Percentiles rank a stretch among this genome's conserved stretches.
phyloP scores from a whole-genome alignment of 1,140 invertebrate species.

The Cepaea nemoralis region DNA sequence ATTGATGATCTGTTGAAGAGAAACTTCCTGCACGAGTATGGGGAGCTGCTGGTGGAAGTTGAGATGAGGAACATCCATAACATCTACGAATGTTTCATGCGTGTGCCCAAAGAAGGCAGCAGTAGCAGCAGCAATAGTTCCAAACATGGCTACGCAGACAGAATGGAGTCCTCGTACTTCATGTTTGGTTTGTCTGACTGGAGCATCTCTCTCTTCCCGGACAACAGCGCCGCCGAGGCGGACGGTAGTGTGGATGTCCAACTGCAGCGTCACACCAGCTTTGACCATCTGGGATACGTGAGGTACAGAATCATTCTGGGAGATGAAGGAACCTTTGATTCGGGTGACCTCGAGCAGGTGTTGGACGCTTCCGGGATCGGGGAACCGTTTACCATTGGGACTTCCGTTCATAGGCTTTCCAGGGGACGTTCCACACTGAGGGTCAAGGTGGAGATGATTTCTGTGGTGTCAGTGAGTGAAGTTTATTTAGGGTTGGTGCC shows the following conservation, averaged over 20 bases:
- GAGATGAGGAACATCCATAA: constrained; percentile 84
- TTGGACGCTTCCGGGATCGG: constrained; percentile 76
- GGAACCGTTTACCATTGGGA: constrained; percentile 57
- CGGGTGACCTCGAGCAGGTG: constrained; percentile 83
- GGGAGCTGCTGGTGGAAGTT: constrained; percentile 86
- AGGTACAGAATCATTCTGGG: constrained; percentile 81
- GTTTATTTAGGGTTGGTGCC: constrained; percentile 74
- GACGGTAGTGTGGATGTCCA: constrained; percentile 74
- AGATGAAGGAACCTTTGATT: constrained; percentile 80
- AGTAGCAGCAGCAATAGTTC: constrained; percentile 34
- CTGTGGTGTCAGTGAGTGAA: constrained; percentile 83
- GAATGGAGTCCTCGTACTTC: constrained; percentile 82
- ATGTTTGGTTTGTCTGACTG: constrained; percentile 87
- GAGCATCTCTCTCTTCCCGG: constrained; percentile 83
- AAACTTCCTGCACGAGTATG: constrained; percentile 85
- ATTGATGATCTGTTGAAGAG: constrained; percentile 82
- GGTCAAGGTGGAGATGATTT: constrained; percentile 82
- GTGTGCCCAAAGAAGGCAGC: constrained; percentile 56
- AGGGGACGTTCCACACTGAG: constrained; percentile 74
- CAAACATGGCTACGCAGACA: constrained; percentile 61
- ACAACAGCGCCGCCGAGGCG: constrained; percentile 68
- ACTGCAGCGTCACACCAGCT: constrained; percentile 83
- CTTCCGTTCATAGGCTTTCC: constrained; percentile 51
- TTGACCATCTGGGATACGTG: constrained; percentile 85
- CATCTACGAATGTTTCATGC: constrained; percentile 79